These are phyloP conservation scores for Syndactyla subalaris DNA, from an alignment of 2,797 vertebrate genomes.

Conservation along the genomic window DNA sequence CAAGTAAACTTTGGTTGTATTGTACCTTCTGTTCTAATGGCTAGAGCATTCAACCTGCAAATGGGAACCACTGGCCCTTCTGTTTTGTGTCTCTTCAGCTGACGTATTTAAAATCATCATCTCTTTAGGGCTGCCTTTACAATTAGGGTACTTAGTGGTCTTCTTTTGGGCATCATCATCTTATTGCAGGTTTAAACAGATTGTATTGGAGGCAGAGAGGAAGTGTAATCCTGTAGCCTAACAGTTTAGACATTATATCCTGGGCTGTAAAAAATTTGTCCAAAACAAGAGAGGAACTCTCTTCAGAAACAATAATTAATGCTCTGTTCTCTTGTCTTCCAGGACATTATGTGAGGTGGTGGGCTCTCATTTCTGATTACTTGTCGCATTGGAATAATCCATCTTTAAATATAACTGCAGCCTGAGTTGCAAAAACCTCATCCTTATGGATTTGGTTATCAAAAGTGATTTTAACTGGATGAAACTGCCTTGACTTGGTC, in stretches of 20 bases:
- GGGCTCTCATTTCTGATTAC: not conserved
- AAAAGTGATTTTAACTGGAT: not conserved
- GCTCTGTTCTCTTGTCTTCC: not conserved
- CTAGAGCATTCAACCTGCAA: not conserved
- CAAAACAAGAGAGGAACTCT: not conserved
- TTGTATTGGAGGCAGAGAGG: not conserved
- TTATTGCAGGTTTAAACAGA: not conserved
- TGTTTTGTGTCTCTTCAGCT: not conserved
- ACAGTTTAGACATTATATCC: not conserved
- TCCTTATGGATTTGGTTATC: not conserved
- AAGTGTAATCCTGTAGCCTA: not conserved
- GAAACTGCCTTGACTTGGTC: not conserved
- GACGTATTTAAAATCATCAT: not conserved
- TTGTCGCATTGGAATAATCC: not conserved
- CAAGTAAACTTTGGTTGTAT: not conserved
- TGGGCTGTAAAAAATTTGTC: not conserved
- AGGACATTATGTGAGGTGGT: not conserved
- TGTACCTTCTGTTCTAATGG: not conserved
- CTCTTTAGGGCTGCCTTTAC: not conserved
- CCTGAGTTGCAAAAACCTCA: rapidly evolving
- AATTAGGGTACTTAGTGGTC: not conserved
- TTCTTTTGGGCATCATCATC: not conserved
- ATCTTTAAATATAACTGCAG: not conserved
- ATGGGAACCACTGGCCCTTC: not conserved
- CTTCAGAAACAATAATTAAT: not conserved